Conservation (phyloP, 2,888 invertebrate species). For the Trissonchulus latispiculum region DNA sequence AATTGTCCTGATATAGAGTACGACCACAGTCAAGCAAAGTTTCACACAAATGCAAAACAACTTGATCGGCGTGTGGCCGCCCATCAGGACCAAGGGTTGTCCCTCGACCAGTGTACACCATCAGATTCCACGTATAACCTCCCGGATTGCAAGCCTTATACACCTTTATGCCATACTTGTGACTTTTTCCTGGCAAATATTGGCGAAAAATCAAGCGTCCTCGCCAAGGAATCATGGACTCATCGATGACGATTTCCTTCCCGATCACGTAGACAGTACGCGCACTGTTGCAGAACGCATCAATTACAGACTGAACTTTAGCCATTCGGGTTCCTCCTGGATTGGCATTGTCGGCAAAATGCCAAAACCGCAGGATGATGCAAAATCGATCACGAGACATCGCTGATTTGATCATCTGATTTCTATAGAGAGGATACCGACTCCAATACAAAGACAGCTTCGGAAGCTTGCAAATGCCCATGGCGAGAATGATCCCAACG, state of each 20-base stretch:
- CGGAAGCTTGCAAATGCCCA: neutral
- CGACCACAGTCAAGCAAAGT: neutral
- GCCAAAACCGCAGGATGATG: neutral
- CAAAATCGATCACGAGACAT: neutral
- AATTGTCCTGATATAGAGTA: neutral
- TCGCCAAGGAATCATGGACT: slow-evolving; percentile 10
- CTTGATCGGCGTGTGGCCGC: neutral
- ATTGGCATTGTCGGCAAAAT: neutral
- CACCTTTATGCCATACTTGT: slow-evolving; percentile 2
- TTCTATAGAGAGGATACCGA: neutral
- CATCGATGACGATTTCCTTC: neutral
- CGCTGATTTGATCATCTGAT: neutral
- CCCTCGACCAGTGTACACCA: neutral
- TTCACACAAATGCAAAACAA: neutral
- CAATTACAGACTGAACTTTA: neutral
- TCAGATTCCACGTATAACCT: neutral
- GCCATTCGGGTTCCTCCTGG: neutral
- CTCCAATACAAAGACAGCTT: neutral
- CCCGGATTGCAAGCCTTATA: neutral
- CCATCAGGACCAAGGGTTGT: neutral
- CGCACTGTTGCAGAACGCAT: neutral
- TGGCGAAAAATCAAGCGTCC: slow-evolving; percentile 6
- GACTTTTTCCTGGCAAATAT: slow-evolving; percentile 1
- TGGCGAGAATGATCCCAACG: neutral
- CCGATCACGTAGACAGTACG: neutral